These are phyloP conservation scores for Perccottus glenii DNA, from an alignment of 2,113 vertebrate genomes.

Conservation along the genomic window DNA sequence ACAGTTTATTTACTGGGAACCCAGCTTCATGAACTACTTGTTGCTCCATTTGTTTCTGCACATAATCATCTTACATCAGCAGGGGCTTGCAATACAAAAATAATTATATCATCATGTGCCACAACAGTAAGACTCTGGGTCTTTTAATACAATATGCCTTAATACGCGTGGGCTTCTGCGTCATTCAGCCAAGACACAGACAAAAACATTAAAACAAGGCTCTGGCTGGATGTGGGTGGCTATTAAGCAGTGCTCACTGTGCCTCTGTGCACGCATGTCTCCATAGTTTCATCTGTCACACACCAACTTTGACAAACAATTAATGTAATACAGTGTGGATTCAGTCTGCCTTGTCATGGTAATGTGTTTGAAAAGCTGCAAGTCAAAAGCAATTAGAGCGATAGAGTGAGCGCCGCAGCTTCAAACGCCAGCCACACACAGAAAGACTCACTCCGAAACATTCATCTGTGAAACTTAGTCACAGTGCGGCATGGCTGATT, in stretches of 20 bases:
- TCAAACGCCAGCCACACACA: constrained; percentile 51
- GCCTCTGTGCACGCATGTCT: constrained; percentile 13
- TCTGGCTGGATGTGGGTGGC: constrained; percentile 24
- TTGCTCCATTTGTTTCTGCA: constrained; percentile 8
- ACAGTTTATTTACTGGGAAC: not conserved
- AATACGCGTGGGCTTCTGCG: not conserved
- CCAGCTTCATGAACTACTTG: constrained; percentile 7
- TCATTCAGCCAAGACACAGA: constrained; percentile 14
- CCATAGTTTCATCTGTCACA: constrained; percentile 53
- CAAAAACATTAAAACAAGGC: constrained; percentile 28
- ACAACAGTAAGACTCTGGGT: not conserved
- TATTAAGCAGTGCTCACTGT: constrained; percentile 31
- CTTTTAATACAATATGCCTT: not conserved
- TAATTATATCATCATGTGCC: not conserved
- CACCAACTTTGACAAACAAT: constrained; percentile 54
- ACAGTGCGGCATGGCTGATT: constrained; percentile 28
- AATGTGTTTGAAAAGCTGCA: constrained; percentile 57
- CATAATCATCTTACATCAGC: not conserved
- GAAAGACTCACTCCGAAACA: constrained; percentile 10
- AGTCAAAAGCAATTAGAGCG: constrained; percentile 66
- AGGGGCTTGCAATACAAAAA: not conserved
- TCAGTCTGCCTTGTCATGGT: constrained; percentile 49
- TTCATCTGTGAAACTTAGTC: constrained; percentile 42
- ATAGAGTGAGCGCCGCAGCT: constrained; percentile 43
- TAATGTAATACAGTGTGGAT: constrained; percentile 51